phyloP scores from a whole-genome alignment of 2,113 vertebrate genomes.

The Alectura lathami region DNA sequence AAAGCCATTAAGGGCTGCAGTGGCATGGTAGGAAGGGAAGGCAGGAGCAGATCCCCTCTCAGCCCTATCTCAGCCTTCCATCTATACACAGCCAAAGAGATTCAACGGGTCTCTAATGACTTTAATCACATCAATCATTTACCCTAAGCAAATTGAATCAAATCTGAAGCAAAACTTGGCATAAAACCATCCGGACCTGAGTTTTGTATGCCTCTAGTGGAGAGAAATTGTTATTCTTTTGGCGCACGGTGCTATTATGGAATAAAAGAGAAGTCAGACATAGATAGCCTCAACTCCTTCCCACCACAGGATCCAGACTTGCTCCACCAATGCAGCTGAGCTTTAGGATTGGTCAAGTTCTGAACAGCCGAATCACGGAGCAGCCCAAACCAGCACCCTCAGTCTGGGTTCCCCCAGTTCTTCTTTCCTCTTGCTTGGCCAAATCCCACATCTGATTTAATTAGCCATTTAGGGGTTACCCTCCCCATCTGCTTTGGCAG shows the following conservation, averaged over 20 bases:
- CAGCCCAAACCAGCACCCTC: neutral
- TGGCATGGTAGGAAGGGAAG: neutral
- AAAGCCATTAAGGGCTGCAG: neutral
- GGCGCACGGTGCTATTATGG: neutral
- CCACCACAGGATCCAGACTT: neutral
- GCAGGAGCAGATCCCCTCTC: neutral
- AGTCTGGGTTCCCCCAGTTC: fast-evolving
- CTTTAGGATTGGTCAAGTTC: neutral
- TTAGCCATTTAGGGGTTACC: neutral
- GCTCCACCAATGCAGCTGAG: neutral
- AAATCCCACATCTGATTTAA: neutral
- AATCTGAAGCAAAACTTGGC: neutral
- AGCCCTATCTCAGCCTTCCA: neutral
- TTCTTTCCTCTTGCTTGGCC: neutral
- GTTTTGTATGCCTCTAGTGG: neutral
- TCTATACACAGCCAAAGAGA: neutral
- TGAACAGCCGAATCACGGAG: neutral
- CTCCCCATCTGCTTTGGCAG: neutral
- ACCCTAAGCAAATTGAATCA: neutral
- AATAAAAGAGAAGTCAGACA: neutral
- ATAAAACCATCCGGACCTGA: neutral
- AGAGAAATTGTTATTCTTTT: neutral
- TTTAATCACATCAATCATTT: neutral
- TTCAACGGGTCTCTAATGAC: neutral
- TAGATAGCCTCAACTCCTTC: fast-evolving